Evolutionary conservation across 2,797 vertebrate genomes (phyloP).

Genomic region (Sitta carolinensis): DNA sequence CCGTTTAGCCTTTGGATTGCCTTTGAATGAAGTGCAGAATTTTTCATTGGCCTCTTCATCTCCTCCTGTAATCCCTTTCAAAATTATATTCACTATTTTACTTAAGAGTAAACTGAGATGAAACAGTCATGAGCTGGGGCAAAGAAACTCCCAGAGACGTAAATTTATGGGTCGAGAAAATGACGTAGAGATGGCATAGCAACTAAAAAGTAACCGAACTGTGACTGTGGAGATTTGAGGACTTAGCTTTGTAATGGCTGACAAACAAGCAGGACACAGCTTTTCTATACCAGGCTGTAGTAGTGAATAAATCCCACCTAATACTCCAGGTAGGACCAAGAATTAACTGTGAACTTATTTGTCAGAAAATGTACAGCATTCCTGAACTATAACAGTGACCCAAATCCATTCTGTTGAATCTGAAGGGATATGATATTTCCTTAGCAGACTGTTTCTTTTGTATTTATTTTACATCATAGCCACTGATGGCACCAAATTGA

Average conservation of each 20-base stretch:
- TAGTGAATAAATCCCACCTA: not conserved
- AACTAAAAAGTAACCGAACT: not conserved
- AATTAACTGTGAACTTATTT: not conserved
- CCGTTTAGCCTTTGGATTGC: not conserved
- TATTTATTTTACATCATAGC: not conserved
- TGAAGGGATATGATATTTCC: not conserved
- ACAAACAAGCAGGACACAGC: not conserved
- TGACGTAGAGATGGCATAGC: not conserved
- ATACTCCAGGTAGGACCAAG: not conserved
- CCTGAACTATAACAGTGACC: not conserved
- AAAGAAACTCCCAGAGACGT: not conserved
- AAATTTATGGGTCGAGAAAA: fast-evolving
- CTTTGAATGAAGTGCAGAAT: not conserved
- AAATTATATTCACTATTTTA: not conserved
- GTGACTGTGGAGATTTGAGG: not conserved
- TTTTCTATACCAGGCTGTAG: not conserved
- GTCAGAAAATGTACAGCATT: not conserved
- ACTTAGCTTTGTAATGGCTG: not conserved
- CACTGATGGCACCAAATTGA: not conserved
- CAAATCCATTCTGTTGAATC: not conserved
- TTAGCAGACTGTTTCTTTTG: not conserved
- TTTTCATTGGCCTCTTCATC: not conserved
- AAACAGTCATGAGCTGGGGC: not conserved
- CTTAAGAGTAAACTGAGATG: not conserved
- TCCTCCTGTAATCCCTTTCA: not conserved